Percentiles rank a stretch among this genome's conserved stretches.
phyloP scores from a whole-genome alignment of 2,888 invertebrate genomes.

The Phymatocera aterrima region DNA sequence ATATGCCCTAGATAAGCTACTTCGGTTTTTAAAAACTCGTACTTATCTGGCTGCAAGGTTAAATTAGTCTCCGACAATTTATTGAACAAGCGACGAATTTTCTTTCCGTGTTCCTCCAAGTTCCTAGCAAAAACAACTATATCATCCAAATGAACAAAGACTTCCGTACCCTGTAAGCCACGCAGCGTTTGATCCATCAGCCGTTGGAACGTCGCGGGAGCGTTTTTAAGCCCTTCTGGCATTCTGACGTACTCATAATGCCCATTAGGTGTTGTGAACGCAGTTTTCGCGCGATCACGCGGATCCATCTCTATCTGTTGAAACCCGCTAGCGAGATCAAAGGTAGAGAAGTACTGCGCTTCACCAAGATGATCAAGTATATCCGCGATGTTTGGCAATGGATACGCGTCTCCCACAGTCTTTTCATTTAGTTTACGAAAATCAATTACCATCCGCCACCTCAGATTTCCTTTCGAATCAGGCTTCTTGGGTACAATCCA shows the following conservation, averaged over 20 bases:
- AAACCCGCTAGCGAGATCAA: constrained; percentile 30
- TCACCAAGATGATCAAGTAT: constrained; percentile 58
- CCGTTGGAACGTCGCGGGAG: constrained; percentile 37
- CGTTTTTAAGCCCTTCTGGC: constrained; percentile 57
- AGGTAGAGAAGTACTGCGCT: constrained; percentile 45
- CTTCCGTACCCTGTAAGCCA: no score
- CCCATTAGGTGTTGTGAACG: constrained; percentile 55
- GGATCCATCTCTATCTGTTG: constrained; percentile 38
- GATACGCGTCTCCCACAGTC: constrained; percentile 60
- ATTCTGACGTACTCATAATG: constrained; percentile 59
- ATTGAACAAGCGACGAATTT: no score
- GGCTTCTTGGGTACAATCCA: constrained; percentile 65
- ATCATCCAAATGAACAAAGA: no score
- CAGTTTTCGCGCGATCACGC: constrained; percentile 53
- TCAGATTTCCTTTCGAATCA: constrained; percentile 52
- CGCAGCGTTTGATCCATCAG: neutral
- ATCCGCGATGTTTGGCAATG: constrained; percentile 58
- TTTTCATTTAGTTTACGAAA: constrained; percentile 58
- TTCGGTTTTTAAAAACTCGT: no score
- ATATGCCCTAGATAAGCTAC: no score
- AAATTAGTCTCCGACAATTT: no score
- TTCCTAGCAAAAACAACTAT: no score
- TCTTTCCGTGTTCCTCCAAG: no score
- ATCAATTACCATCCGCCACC: constrained; percentile 59
- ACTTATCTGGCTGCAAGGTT: no score